Evolutionary conservation across 1,140 invertebrate species (phyloP), one percentile per base, ranked within the genome.

Genomic region (Papilio machaon): DNA sequence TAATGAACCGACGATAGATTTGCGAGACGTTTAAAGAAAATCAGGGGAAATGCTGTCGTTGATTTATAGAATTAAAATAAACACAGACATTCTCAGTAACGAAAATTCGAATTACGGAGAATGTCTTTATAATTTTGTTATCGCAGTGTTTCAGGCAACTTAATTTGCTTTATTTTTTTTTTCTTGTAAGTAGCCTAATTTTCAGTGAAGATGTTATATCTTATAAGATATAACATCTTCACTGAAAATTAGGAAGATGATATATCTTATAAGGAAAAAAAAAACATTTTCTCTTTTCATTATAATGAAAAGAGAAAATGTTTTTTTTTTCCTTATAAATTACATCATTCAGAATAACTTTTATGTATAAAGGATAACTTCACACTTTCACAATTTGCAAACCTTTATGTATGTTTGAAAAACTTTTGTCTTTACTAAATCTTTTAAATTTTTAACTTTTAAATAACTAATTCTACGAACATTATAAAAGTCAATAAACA

Each of bases 1-100:
- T 82, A 84, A 84, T 83, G 81, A 81, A 67, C 67, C 83, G 84
- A 49, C 70, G 85, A 87, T 70, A 76, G 83, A 88, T 88, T 88
- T 88, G 86, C 83, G 79, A 82, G 76, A 47, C 43, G 78, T 46
- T 54, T 75, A 58, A 58, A 73, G 80, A 73, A 81, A 81, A 80
- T 73, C 79, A 49, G 38, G 38, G 73, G 73, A 74, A 74, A 75
- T 49, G 73, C 30, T 13, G 43, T 49, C 73, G 73, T 75, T 75
- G 46, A 75, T 75, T 75, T 75, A 75, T 75, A 47, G 73, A 23
- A 75, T 49, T 75, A 47, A 75, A 75, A 75, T 75, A 75, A 75
- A 75, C 73, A 43, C 67, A 9, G 17, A 46, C 13, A 46, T 46
- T 73, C 70, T 73, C 6, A 46, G 70, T 46, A 46, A 73, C 38